phyloP scores from a whole-genome alignment of 1,140 invertebrate species.

The Hirudo medicinalis region DNA sequence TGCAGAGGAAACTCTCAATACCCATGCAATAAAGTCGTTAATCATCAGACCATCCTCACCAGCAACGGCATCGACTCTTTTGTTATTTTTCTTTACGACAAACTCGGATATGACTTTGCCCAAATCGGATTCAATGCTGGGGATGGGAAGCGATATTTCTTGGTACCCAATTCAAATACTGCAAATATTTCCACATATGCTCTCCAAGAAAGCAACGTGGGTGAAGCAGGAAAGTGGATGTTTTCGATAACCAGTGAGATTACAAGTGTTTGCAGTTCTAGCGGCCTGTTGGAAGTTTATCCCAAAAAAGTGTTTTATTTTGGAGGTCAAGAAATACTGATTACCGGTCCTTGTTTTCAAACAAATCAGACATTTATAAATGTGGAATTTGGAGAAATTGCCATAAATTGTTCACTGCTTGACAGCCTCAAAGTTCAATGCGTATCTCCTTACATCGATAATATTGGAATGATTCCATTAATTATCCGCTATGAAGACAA shows the following conservation, averaged over 20 bases:
- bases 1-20: background rate
- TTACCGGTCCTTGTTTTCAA: slow-evolving; percentile 5
- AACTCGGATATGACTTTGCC: background rate
- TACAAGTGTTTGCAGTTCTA: background rate
- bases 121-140: slow-evolving; percentile 10
- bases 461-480: background rate
- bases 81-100: slow-evolving; percentile 12
- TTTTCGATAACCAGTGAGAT: slow-evolving; percentile 6
- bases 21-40: background rate
- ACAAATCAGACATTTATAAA: background rate
- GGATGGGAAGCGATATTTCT: background rate
- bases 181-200: slow-evolving; percentile 1
- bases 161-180: background rate
- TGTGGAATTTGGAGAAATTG: background rate
- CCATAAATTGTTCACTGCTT: background rate
- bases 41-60: slow-evolving; percentile 7
- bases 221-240: slow-evolving; percentile 1
- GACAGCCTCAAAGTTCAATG: background rate
- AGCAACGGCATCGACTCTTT: slow-evolving; percentile 8
- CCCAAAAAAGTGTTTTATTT: slow-evolving; percentile 3
- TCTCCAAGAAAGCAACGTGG: background rate
- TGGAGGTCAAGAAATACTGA: background rate
- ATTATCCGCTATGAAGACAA: background rate
- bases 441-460: background rate
- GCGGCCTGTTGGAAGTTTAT: background rate